Evolutionary conservation across 2,113 vertebrate genomes (phyloP), one percentile per base, ranked within the genome.

Genomic region (Clarias batrachus): DNA sequence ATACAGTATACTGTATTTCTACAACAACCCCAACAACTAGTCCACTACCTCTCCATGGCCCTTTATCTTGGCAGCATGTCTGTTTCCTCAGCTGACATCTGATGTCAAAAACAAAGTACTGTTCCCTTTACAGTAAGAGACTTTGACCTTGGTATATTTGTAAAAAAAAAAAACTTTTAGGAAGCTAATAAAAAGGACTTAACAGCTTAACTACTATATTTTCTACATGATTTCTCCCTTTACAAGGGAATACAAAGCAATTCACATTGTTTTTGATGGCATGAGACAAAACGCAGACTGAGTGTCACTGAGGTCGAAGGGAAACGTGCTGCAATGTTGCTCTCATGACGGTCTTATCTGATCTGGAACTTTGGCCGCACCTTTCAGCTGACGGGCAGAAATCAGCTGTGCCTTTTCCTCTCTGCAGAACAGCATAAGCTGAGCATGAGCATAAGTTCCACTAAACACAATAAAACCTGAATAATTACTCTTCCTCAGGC

Each of bases 351-450:
- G 19, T 37, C 71, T 85, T 83, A 65, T 89, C 83, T 59, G 65
- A 63, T 68, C 7, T 68, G 66, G 17, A 87, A 86, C 57, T 70
- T 74, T 48, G 76, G 57, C 65, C 80, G n/a, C 21, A 8, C 66
- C 19, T 71, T 62, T 82, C 70, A 82, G 82, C 88, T 73, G 57
- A 85, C 41, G 17, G 25, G 57, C 4, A 27, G 78, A 87, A 54
- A 33, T 2, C 13, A 25, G 59, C 59, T 37, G 62, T 52, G 25
- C 5, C 41, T 23, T 1, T 33, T 14, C 7, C 27, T 5, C n/a
- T 17, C 4, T 70, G 41, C 14, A 54, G 8, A 54, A 71, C 63
- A 25, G 30, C 74, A 79, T 52, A 14, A 37, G 30, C 30, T 33
- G 30, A 33, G 30, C 30, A 33, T 33, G 30, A 33, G 33, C 33